Evolutionary conservation across 1,140 invertebrate species (phyloP).

Genomic region (Gonatopus flavifemur): DNA sequence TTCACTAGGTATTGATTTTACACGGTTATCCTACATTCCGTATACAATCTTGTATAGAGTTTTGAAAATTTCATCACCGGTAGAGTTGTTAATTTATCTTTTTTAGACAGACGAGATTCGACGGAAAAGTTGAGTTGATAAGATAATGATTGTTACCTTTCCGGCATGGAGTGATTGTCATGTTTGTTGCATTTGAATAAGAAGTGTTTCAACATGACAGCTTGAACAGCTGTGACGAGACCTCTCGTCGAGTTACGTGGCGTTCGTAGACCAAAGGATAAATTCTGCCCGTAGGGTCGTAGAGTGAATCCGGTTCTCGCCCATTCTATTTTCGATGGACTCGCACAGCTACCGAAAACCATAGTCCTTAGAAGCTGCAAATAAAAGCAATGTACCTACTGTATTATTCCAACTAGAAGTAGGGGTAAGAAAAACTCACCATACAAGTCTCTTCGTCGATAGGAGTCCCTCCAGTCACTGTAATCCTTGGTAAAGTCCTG

Average conservation of each 20-base stretch:
- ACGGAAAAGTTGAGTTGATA: too few relatives aligned
- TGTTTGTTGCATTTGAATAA: constrained; percentile 64
- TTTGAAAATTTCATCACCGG: too few relatives aligned
- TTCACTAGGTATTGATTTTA: too few relatives aligned
- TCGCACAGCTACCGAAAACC: constrained; percentile 63
- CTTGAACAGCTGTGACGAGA: constrained; percentile 67
- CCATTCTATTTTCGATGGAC: constrained; percentile 66
- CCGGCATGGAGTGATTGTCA: constrained; percentile 55
- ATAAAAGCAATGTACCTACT: background rate
- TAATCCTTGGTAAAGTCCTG: constrained; percentile 41
- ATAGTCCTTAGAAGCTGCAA: constrained; percentile 60
- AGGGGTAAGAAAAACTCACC: constrained; percentile 52
- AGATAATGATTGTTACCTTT: too few relatives aligned
- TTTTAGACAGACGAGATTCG: too few relatives aligned
- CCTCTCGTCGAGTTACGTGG: constrained; percentile 67
- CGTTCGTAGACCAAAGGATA: constrained; percentile 64
- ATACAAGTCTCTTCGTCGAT: constrained; percentile 68
- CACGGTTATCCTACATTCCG: too few relatives aligned
- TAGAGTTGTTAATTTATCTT: too few relatives aligned
- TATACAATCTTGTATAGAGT: too few relatives aligned
- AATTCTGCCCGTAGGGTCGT: constrained; percentile 60
- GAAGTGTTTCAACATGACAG: constrained; percentile 68
- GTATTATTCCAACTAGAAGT: background rate
- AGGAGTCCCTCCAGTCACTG: constrained; percentile 63
- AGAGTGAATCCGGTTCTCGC: constrained; percentile 63